Evolutionary conservation across 2,113 vertebrate genomes (phyloP).

Genomic region (Carollia perspicillata): DNA sequence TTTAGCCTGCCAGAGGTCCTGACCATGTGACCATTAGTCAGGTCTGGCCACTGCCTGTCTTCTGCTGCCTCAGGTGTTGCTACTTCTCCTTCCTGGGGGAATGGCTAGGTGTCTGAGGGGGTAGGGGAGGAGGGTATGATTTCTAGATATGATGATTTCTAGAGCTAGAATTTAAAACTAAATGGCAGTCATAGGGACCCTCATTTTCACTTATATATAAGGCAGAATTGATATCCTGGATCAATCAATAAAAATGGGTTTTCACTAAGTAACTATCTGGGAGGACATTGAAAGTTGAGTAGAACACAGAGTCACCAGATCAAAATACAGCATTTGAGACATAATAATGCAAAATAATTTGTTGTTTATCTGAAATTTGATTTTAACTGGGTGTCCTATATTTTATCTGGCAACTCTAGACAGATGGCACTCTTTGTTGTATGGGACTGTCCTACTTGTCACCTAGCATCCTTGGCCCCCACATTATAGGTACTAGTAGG

Average conservation of each 20-base stretch:
- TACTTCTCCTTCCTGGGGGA: background rate
- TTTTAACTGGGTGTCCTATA: background rate
- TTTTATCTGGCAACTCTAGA: background rate
- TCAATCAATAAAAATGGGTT: constrained; percentile 5
- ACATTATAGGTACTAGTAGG: background rate
- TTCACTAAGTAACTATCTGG: background rate
- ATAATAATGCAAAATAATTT: background rate
- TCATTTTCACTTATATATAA: background rate
- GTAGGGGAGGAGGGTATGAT: background rate
- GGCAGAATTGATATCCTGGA: background rate
- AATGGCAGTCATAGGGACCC: background rate
- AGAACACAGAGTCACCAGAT: background rate
- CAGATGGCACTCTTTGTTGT: background rate
- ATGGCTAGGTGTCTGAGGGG: background rate
- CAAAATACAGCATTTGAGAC: constrained; percentile 1
- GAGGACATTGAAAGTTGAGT: background rate
- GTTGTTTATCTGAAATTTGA: background rate
- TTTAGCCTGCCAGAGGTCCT: background rate
- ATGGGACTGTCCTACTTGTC: background rate
- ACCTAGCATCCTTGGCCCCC: background rate
- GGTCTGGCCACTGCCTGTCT: background rate
- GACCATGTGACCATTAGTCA: background rate
- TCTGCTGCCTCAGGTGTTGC: background rate
- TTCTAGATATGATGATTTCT: background rate
- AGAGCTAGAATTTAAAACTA: background rate